A percentile compares a stretch with the other conserved stretches of the same genome.
Evolutionary conservation across 1,140 invertebrate genomes (phyloP).

Genomic region (Pissodes strobi): DNA sequence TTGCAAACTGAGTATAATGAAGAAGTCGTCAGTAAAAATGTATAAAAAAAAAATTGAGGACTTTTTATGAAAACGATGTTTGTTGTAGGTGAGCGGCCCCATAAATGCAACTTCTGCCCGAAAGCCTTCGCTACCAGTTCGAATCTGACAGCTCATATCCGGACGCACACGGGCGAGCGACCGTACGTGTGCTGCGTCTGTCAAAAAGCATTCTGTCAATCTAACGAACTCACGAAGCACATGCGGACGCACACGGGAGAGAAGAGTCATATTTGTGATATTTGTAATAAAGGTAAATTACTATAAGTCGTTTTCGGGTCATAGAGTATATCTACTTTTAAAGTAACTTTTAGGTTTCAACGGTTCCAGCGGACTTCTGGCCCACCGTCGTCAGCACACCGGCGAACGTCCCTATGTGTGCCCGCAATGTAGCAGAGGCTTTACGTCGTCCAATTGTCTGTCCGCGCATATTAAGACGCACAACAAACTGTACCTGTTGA

Average conservation of each 20-base stretch:
- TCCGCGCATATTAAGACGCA: conserved; percentile 63
- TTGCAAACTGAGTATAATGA: no score
- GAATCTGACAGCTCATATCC: conserved; percentile 59
- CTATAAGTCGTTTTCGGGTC: not conserved
- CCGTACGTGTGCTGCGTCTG: conserved; percentile 58
- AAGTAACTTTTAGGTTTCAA: conserved; percentile 48
- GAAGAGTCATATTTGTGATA: conserved; percentile 58
- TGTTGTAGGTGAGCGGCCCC: conserved; percentile 58
- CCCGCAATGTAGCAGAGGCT: conserved; percentile 63
- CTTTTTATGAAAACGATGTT: no score
- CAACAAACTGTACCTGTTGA: conserved; percentile 11
- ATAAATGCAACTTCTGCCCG: conserved; percentile 60
- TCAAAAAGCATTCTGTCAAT: conserved; percentile 57
- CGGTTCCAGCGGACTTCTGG: conserved; percentile 49
- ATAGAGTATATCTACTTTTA: conserved; percentile 4
- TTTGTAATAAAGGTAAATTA: conserved; percentile 54
- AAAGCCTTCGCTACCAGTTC: conserved; percentile 64
- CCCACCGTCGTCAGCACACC: conserved; percentile 63
- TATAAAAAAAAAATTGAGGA: no score
- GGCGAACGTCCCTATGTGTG: conserved; percentile 66
- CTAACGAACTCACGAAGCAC: conserved; percentile 57
- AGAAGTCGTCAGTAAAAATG: no score
- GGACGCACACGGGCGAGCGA: conserved; percentile 59
- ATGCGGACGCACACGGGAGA: conserved; percentile 58
- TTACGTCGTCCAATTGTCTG: conserved; percentile 61